Conservation (phyloP, 2,113 vertebrate species). For the Collichthys lucidus region DNA sequence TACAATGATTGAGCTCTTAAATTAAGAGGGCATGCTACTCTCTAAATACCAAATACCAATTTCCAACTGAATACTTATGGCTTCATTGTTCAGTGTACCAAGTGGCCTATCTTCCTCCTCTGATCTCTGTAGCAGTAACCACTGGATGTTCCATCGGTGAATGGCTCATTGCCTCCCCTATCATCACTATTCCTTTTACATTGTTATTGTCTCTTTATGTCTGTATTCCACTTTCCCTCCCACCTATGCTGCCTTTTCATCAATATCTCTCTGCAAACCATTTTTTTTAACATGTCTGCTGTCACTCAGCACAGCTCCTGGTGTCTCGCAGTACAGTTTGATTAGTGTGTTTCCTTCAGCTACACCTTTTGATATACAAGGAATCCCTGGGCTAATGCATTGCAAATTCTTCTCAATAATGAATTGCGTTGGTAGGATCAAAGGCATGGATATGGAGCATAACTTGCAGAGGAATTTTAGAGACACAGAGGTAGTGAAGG, state of each 20-base stretch:
- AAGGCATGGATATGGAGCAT: constrained; percentile 73
- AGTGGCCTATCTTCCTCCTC: constrained; percentile 22
- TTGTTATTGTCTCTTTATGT: constrained; percentile 36
- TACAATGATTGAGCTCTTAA: neutral
- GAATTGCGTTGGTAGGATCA: constrained; percentile 77
- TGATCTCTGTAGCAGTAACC: constrained; percentile 42
- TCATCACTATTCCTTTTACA: constrained; percentile 35
- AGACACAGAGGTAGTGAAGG: constrained; percentile 47
- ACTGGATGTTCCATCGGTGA: constrained; percentile 21
- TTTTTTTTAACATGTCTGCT: constrained; percentile 26
- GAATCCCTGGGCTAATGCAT: constrained; percentile 77
- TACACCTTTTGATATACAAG: constrained; percentile 53
- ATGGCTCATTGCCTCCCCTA: constrained; percentile 53
- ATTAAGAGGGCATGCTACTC: neutral
- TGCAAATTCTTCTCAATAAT: constrained; percentile 82
- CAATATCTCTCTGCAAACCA: constrained; percentile 19
- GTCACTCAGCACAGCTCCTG: constrained; percentile 19
- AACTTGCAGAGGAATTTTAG: constrained; percentile 65
- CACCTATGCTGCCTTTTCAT: constrained; percentile 23
- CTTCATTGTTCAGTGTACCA: constrained; percentile 31
- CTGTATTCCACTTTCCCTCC: constrained; percentile 3
- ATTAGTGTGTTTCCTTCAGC: constrained; percentile 59
- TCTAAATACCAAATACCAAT: constrained; percentile 3
- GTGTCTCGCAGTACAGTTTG: constrained; percentile 34
- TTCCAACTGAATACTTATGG: constrained; percentile 19